phyloP scores from a whole-genome alignment of 2,113 vertebrate species.

The Passer montanus region DNA sequence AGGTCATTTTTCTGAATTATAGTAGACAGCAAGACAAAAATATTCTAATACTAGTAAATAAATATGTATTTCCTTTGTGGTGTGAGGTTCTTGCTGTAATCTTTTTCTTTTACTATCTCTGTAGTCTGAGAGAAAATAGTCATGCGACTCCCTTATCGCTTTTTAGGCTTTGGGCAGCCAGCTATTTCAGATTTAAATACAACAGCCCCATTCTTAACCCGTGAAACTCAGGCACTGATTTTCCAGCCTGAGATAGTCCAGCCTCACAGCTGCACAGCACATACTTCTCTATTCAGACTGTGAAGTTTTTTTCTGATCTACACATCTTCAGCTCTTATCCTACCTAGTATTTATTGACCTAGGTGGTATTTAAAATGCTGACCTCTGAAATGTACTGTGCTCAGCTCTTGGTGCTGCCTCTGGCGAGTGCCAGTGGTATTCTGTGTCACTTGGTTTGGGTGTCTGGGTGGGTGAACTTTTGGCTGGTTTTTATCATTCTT shows the following conservation, averaged over 20 bases:
- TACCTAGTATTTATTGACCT: not conserved
- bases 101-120: slow-evolving; percentile 32
- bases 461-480: not conserved
- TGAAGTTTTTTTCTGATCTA: not conserved
- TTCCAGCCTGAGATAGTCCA: not conserved
- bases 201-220: slow-evolving; percentile 15
- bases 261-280: not conserved
- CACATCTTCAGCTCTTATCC: not conserved
- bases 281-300: not conserved
- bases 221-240: not conserved
- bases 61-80: slow-evolving; percentile 42
- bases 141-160: not conserved
- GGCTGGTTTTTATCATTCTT: not conserved
- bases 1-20: slow-evolving; percentile 23
- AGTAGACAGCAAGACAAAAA: slow-evolving; percentile 18
- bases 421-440: not conserved
- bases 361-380: not conserved
- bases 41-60: slow-evolving; percentile 45
- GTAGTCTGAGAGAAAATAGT: slow-evolving; percentile 31
- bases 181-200: slow-evolving; percentile 40
- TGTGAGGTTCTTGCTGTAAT: slow-evolving; percentile 3
- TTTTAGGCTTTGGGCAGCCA: slow-evolving; percentile 17
- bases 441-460: rapidly evolving
- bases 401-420: not conserved
- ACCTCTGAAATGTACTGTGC: not conserved